Base-by-base conservation (phyloP, 2,888 invertebrate genomes). In the Habroteleia sp. region DNA sequence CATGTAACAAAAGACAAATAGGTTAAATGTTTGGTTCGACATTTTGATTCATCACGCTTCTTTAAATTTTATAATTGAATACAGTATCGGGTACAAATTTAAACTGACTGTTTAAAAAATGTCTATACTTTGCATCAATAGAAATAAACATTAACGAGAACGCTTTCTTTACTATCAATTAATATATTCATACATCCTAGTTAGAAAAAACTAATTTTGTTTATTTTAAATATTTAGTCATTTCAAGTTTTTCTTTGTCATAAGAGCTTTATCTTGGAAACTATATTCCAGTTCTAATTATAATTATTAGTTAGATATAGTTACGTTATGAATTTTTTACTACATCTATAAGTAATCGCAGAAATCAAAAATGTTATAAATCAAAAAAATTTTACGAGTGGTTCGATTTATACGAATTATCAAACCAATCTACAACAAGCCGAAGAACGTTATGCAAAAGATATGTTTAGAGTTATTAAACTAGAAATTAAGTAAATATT, bases 401-500 rank as follows among this genome's bases (percentile, higher is more conserved):
- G 23, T 44, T 66, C 13, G 5, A 37, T 39, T 46, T 46, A 23
- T 56, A 54, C 20, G 29, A 56, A 37, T 8, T 29, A 60, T 54
- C 39, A 14, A 52, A 33, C 14, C 33, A 27, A 6, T 17, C 17
- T 48, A 16, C 7, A 50, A 46, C 62, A 25, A 25, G 41, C 13
- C 39, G 17, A 52, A 20, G 39, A 56, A 58, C 54, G 60, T 68
- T 46, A 29, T 62, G 27, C 17, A 20, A 33, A 54, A 17, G 41
- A 56, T 42, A 66, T 46, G 62, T 68, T 16, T 68, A 74, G 56
- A 35, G 48, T 33, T 50, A 66, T 62, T 48, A 54, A 37, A 52
- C n/a, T 74, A 69, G 58, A 17, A 17, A 35, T 62, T 66, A 74
- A 77, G 56, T 29, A 11, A 74, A 74, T 68, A 63, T 75, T 23